These are phyloP conservation scores for Nyctereutes procyonoides DNA, from an alignment of 2,113 vertebrate genomes.

Conservation along the genomic window DNA sequence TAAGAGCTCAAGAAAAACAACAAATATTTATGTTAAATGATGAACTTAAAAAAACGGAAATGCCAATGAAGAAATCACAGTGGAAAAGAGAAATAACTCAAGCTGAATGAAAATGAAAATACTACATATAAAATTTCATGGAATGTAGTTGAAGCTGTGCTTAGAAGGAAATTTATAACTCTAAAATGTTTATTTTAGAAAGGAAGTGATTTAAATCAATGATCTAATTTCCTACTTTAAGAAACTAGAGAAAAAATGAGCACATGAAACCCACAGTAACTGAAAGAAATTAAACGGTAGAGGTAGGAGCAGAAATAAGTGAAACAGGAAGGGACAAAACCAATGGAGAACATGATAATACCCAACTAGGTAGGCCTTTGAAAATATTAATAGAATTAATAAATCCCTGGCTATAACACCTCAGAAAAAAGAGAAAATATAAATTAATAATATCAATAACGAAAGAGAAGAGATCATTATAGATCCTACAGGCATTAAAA, in stretches of 20 bases:
- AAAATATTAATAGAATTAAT: background rate
- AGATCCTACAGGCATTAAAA: background rate
- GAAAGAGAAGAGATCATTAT: background rate
- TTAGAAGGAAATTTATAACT: constrained; percentile 12
- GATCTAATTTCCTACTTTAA: constrained; percentile 27
- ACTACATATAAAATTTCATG: background rate
- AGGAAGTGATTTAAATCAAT: constrained; percentile 33
- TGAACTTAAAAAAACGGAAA: constrained; percentile 46
- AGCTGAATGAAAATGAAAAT: constrained; percentile 54
- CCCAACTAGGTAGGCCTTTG: background rate
- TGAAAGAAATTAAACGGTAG: background rate
- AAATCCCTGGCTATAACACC: background rate
- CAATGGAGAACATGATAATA: background rate
- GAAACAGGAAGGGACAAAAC: background rate
- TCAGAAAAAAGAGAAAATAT: background rate
- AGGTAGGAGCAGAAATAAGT: background rate
- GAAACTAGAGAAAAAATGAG: background rate
- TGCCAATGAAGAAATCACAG: constrained; percentile 12
- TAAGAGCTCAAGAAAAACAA: constrained; percentile 6
- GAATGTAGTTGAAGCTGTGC: background rate
- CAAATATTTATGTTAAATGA: constrained; percentile 17
- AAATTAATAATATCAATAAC: background rate
- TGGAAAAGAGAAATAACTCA: constrained; percentile 43
- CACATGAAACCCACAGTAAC: background rate
- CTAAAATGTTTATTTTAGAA: constrained; percentile 24